Evolutionary conservation across 1,140 invertebrate genomes (phyloP), one percentile per base, ranked within the genome.

Genomic region (Neuroterus valhalla): DNA sequence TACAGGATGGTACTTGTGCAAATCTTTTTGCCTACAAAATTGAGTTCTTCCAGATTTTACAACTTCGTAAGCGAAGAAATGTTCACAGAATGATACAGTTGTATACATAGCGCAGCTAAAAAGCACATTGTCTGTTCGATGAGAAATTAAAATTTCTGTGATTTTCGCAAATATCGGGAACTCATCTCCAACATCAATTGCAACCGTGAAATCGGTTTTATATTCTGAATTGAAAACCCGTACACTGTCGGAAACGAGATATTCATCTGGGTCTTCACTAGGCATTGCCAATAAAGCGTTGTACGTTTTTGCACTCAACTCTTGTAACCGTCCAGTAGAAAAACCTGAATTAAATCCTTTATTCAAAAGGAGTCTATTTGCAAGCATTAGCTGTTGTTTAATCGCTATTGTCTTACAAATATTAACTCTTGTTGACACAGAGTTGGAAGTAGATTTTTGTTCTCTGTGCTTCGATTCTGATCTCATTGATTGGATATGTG

Each of bases 381-480:
- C 14, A 19, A 50, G 4, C 48, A 19, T 50, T 50, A 50, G 48
- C 21, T 50, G 48, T 6, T 50, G 48, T 5, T 50, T 50, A 1
- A 68, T 42, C 12, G 67, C 17, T 23, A 68, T 38, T 4, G 67
- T 68, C 21, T 68, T 68, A 19, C 38, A 68, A 68, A 68, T 68
- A 45, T 68, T 68, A 1, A 45, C 10, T n/a, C 67, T 38, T 21
- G 31, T 45, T 3, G 19, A 3, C 1, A 44, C 31, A 17, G 19
- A 23, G n/a, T 6, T 43, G 17, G 42, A 14, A 68, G 67, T 68
- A n/a, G 44, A 43, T 68, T 68, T 68, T 21, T 12, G 15, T 43
- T 68, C 67, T 68, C 31, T 43, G 3, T 42, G 31, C 17, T 45
- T 68, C 14, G 31, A 43, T 44, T 68, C 42, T 2, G 38, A 12